Conservation (phyloP, 2,113 vertebrate species). For the Stigmatopora argus region DNA sequence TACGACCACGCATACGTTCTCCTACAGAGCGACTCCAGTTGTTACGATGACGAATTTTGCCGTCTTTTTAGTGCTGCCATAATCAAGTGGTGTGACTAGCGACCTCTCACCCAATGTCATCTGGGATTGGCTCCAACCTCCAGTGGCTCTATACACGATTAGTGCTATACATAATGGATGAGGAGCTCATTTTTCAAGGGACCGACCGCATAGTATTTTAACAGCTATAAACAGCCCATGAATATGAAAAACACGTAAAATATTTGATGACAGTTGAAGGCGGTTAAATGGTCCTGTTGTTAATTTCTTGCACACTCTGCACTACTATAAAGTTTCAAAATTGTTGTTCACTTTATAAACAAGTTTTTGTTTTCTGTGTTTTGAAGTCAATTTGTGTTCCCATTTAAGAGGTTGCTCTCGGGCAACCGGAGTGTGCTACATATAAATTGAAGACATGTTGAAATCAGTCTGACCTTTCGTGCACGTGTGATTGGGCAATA, state of each 20-base stretch:
- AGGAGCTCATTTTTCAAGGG: slow-evolving; percentile 7
- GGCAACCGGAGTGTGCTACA: slow-evolving; percentile 16
- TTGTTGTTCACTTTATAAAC: slow-evolving; percentile 22
- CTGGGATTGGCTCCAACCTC: slow-evolving; percentile 9
- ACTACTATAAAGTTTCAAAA: slow-evolving; percentile 9
- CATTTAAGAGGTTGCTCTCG: background rate
- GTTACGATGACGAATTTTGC: slow-evolving; percentile 4
- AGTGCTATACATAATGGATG: slow-evolving; percentile 9
- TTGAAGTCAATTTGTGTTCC: slow-evolving; percentile 13
- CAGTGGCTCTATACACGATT: slow-evolving; percentile 6
- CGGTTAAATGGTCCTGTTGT: slow-evolving; percentile 11
- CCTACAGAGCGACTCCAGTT: background rate
- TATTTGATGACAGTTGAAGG: slow-evolving; percentile 3
- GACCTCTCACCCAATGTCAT: slow-evolving; percentile 13
- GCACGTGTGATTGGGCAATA: slow-evolving; percentile 27
- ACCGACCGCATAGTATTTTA: slow-evolving; percentile 1
- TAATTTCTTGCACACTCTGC: slow-evolving; percentile 21
- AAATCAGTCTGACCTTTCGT: slow-evolving; percentile 45
- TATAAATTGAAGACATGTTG: slow-evolving; percentile 27
- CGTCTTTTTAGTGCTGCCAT: slow-evolving; percentile 5
- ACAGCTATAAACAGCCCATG: background rate
- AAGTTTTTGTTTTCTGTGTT: slow-evolving; percentile 1
- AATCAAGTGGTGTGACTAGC: slow-evolving; percentile 5
- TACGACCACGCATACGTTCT: slow-evolving; percentile 4
- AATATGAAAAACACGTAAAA: slow-evolving; percentile 4